Base-by-base conservation (phyloP, 2,888 invertebrate species). In the Drosophila mercatorum region DNA sequence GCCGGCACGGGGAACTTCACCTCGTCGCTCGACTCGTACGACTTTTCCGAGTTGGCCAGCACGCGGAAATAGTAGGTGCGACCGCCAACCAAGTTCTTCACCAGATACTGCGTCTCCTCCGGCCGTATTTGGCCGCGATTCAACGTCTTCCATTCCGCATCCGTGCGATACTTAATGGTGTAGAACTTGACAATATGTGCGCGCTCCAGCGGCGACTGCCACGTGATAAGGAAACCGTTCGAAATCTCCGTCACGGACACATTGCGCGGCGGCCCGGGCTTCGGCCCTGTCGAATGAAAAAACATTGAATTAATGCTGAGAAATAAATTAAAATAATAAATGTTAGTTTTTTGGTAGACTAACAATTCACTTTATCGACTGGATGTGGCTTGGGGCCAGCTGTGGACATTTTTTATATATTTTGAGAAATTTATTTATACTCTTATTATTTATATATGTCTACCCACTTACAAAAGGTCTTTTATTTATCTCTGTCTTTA, bases 61-160 rank as follows among this genome's bases (percentile, higher is more conserved):
- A 98, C 97, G 91, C 97, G 95, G 94, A 98, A 98, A 94, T 97
- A 96, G 94, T 98, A 98, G 72, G 97, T 97, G 89, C 97, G 95
- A 64, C 97, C 97, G 87, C 97, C 97, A 85, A 97, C 97, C 93
- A 98, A 94, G 94, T 97, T 97, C 94, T 97, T 97, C 88, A 97
- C 97, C 97, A 97, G 94, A 94, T 96, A 98, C 92, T 96, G 96
- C 83, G 97, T 97, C 93, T 97, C 97, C 93, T 97, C 97, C 14
- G 97, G 96, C 80, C 97, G 95, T 91, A 98, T 97, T 93, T 96
- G 96, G 72, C 96, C 97, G 87, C 97, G 96, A 93, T 97, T 97
- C 88, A 97, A 94, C 62, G 96, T 96, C 93, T 97, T 97, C 97
- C 97, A 97, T 89, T 96, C 95, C 77, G 97, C 96, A 92, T 97